Evolutionary conservation across 2,113 vertebrate species (phyloP), one percentile per base, ranked within the genome.

Genomic region (Murina feae): DNA sequence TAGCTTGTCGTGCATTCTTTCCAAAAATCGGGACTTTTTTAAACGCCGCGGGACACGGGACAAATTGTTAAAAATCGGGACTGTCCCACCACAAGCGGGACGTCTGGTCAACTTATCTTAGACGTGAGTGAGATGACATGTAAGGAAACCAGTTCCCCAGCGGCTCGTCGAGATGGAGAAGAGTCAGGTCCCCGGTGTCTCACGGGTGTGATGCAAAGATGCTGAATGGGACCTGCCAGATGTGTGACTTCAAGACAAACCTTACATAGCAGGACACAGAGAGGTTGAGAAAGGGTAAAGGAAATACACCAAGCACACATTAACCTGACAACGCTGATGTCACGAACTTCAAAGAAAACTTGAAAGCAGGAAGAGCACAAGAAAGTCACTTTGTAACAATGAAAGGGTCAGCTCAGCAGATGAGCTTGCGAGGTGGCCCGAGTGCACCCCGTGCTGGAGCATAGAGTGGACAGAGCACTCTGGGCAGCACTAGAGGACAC

Each of bases 81-180:
- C n/a, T n/a, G n/a, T n/a, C n/a, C n/a, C n/a, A n/a, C n/a, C n/a
- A n/a, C n/a, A n/a, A n/a, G n/a, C n/a, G n/a, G n/a, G n/a, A n/a
- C n/a, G n/a, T n/a, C n/a, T n/a, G n/a, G n/a, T n/a, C n/a, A n/a
- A n/a, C n/a, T n/a, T n/a, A n/a, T 25, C 39, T 44, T 5, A 1
- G 13, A 6, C 25, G 3, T 7, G 3, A 14, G 39, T 14, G 71
- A 5, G 16, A 17, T 25, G 5, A 14, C 7, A 0, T 25, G 25
- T 16, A 4, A 44, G 71, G 39, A 44, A 17, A 12, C 69, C 71
- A 25, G 71, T 25, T 42, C 14, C 9, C 69, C 69, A 28, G 39
- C 8, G 69, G 23, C 39, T 17, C 1, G 7, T 11, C 25, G 25
- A 32, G 39, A 44, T 14, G 14, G 39, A 71, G 37, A 16, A 39